Percentiles rank a stretch among this genome's conserved stretches.
phyloP scores from a whole-genome alignment of 92 coral and sea anemone species.

The Parazoanthus darwini region DNA sequence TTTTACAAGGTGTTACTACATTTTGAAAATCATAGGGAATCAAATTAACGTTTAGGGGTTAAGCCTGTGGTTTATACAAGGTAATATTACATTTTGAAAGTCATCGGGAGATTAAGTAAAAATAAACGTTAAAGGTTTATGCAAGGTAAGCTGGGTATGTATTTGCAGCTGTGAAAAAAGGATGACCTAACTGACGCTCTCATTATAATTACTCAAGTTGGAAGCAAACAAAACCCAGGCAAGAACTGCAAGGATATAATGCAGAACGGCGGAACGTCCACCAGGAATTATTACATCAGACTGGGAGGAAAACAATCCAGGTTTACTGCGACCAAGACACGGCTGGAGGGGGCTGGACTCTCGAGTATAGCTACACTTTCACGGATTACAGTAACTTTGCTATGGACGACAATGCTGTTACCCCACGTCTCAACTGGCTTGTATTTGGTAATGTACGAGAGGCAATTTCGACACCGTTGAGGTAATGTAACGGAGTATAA shows the following conservation, averaged over 20 bases:
- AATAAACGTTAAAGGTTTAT: too few species aligned
- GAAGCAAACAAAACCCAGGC: not conserved
- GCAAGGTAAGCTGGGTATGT: too few species aligned
- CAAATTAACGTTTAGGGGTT: too few species aligned
- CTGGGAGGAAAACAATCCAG: not conserved
- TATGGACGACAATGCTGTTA: conserved; percentile 8
- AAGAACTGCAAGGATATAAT: not conserved
- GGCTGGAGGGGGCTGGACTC: conserved; percentile 13
- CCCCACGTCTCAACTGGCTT: conserved; percentile 14
- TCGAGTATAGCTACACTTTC: too few species aligned
- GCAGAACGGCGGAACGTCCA: not conserved
- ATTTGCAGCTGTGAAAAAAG: too few species aligned
- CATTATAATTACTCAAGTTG: not conserved
- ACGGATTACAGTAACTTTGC: not conserved
- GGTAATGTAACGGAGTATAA: too few species aligned
- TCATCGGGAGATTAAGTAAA: too few species aligned
- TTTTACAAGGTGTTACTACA: too few species aligned
- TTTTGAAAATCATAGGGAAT: too few species aligned
- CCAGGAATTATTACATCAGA: not conserved
- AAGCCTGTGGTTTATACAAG: too few species aligned
- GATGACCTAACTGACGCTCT: too few species aligned
- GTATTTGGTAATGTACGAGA: not conserved
- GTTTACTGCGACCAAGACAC: conserved; percentile 4
- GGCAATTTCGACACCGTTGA: not conserved
- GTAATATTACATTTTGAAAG: too few species aligned